phyloP scores from a whole-genome alignment of 2,888 invertebrate species.

The Apodemia duryi region DNA sequence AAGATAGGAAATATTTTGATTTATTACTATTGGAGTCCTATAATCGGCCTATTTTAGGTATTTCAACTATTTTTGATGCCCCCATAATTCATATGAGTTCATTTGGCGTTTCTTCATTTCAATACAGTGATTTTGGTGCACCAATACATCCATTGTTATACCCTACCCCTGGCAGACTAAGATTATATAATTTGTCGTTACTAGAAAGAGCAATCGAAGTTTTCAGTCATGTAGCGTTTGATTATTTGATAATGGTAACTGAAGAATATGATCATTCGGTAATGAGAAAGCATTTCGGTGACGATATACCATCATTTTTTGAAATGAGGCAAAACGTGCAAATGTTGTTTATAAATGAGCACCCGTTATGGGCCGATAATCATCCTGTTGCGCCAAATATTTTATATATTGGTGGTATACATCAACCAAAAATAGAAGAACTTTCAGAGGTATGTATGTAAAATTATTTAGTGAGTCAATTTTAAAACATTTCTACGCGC shows the following conservation, averaged over 20 bases:
- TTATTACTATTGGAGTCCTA: no score
- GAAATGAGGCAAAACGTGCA: constrained; percentile 37
- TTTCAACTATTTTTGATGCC: no score
- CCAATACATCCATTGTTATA: constrained; percentile 32
- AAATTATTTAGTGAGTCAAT: background rate
- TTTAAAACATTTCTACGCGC: no score
- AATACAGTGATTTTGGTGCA: constrained; percentile 29
- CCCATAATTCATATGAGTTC: no score
- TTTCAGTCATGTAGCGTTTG: constrained; percentile 18
- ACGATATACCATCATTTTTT: constrained; percentile 27
- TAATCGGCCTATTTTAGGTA: no score
- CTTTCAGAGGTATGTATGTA: constrained; percentile 36
- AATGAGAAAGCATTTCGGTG: constrained; percentile 34
- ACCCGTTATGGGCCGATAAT: constrained; percentile 44
- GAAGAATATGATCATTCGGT: constrained; percentile 30
- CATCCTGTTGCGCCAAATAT: constrained; percentile 42
- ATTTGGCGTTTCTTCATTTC: background rate
- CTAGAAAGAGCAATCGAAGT: constrained; percentile 37
- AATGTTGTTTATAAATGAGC: constrained; percentile 42
- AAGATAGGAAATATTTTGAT: no score
- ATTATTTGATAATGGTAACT: constrained; percentile 16
- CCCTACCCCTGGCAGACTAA: constrained; percentile 30
- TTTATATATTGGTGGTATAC: constrained; percentile 44
- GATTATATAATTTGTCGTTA: constrained; percentile 35
- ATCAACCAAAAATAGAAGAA: constrained; percentile 36